Base-by-base conservation (phyloP, 2,888 invertebrate genomes). In the Lasioglossum lativentre region DNA sequence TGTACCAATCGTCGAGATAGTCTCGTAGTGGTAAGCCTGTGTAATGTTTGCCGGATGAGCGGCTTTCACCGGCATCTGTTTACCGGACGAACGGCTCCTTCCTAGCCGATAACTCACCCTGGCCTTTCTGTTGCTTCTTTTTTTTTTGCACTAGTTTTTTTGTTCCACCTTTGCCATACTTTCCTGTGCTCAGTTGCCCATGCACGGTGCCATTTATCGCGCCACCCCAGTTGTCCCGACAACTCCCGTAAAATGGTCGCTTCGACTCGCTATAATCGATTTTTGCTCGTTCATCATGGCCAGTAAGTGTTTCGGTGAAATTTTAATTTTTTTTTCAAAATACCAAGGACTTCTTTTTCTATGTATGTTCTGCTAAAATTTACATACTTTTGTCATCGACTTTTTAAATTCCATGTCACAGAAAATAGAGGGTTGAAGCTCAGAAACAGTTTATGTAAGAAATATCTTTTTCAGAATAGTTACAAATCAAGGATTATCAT, bases 11-110 rank as follows among this genome's bases (percentile, higher is more conserved):
- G 83, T 79, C 45, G 86, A 80, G 83, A 83, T 78, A 82, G 86
- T 90, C 82, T 90, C 86, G 88, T 88, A 84, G 87, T 88, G 87
- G 92, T 91, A 89, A 93, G 90, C 90, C 89, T 90, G 90, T 92
- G 92, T 92, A 92, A 93, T 92, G 92, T 92, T 93, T 93, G 90
- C 89, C 92, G 90, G 92, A 92, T 93, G 93, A 92, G 89, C 89
- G 92, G 88, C 88, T 93, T 92, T 88, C 87, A 91, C 85, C 89
- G 90, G 92, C 92, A 92, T 94, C 92, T 93, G 92, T 93, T 93
- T 93, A 93, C 90, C 89, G 91, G 92, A 91, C 93, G 89, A 90
- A 89, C 91, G 91, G 86, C 87, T 91, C 86, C 88, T 90, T 90
- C 90, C 88, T 87, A 89, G 66, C 85, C 87, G 86, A 81, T 88